These are phyloP conservation scores for Dreissena rostriformis DNA, from an alignment of 1,140 invertebrate genomes.

Conservation along the genomic window DNA sequence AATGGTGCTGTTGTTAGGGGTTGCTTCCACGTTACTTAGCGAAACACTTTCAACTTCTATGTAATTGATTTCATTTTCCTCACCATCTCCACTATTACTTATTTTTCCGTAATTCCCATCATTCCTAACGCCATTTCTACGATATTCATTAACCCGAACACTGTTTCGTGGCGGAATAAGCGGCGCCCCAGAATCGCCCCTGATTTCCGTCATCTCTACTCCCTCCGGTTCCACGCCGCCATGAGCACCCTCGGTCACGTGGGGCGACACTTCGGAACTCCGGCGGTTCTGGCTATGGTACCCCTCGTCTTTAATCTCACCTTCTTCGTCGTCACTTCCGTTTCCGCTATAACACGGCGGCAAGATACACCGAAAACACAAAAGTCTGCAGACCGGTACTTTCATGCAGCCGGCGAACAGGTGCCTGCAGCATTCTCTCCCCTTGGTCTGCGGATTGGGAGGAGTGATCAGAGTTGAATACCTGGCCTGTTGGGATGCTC, in stretches of 20 bases:
- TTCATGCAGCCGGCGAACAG: slow-evolving; percentile 48
- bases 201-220: slow-evolving; percentile 52
- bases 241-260: slow-evolving; percentile 12
- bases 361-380: slow-evolving; percentile 52
- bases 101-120: not conserved
- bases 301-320: slow-evolving; percentile 35
- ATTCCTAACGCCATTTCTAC: not conserved
- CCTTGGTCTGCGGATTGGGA: slow-evolving; percentile 44
- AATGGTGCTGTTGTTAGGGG: slow-evolving; percentile 24
- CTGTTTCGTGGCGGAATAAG: slow-evolving; percentile 21
- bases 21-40: not conserved
- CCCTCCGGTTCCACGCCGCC: slow-evolving; percentile 5
- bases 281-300: slow-evolving; percentile 52
- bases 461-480: slow-evolving; percentile 34
- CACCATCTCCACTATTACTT: not conserved
- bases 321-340: slow-evolving; percentile 45
- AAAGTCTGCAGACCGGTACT: slow-evolving; percentile 39
- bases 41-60: slow-evolving; percentile 51
- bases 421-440: slow-evolving; percentile 42
- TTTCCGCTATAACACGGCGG: slow-evolving; percentile 41
- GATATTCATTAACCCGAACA: slow-evolving; percentile 24
- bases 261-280: slow-evolving; percentile 41
- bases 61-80: slow-evolving; percentile 27
- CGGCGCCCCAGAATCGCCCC: slow-evolving; percentile 28
- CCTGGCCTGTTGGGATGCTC: slow-evolving; percentile 44